Evolutionary conservation across 2,888 invertebrate genomes (phyloP), one percentile per base, ranked within the genome.

Genomic region (Platycheirus albimanus): DNA sequence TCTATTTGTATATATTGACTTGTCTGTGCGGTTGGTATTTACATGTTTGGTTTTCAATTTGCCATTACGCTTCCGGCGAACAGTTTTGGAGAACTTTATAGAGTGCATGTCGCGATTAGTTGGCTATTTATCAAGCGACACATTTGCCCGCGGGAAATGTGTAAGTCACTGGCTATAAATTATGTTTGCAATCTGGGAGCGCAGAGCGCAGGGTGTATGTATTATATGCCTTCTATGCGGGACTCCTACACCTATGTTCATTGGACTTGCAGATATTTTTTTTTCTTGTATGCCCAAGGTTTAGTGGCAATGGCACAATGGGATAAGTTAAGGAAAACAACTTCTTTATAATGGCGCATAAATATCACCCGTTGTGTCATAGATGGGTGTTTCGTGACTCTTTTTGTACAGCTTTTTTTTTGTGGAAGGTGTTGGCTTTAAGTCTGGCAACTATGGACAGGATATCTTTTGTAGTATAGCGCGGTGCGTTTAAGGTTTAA

Each of bases 101-200:
- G 72, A 78, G 83, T 78, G 78, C 83, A 83, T 83, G 83, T 83
- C 72, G 83, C 78, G 83, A 83, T 83, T 83, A 83, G 83, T 83
- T 83, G 83, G 72, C 83, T 83, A 83, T 83, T 78, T 83, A 83
- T 83, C 83, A 83, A 83, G 83, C 83, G 78, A 83, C 83, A 83
- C 72, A 83, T 83, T 78, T 69, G 78, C 63, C 83, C 78, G 71
- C 71, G 78, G 83, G 78, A 75, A 78, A 72, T 78, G 61, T 83
- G 72, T 56, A 67, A 78, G 78, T 38, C 83, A 10, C 63, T 56
- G 67, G 45, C 83, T 43, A 83, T 83, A 83, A 83, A 83, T 83
- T 78, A 83, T 71, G 63, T 45, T 72, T 15, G 61, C 67, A 69
- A 83, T 72, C 72, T 72, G 78, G 78, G 83, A 83, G 83, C 78